Evolutionary conservation across 2,797 vertebrate species (phyloP).

Genomic region (Sciurus carolinensis): DNA sequence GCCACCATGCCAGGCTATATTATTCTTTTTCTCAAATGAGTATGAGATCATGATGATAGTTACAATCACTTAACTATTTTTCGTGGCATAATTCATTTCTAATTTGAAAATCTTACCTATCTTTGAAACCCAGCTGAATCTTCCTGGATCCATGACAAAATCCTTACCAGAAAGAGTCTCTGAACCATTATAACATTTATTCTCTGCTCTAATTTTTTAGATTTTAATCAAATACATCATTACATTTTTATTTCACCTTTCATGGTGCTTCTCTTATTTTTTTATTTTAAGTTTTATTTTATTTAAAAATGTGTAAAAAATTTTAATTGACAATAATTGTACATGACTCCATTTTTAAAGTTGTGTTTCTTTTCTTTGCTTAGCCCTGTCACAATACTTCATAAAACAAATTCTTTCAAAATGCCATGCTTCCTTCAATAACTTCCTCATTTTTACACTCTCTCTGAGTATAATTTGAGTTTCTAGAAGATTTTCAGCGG

Average conservation of each 20-base stretch:
- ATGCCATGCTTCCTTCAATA: not conserved
- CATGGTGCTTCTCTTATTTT: not conserved
- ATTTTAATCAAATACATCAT: not conserved
- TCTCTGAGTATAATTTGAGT: not conserved
- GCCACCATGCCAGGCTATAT: not conserved
- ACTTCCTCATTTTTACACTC: conserved; percentile 5
- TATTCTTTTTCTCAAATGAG: not conserved
- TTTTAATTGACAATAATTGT: not conserved
- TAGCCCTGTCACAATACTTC: not conserved
- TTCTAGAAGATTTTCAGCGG: not conserved
- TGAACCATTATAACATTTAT: not conserved
- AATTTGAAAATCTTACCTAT: conserved; percentile 15
- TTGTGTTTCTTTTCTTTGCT: not conserved
- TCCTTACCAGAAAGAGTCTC: not conserved
- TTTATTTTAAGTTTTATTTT: not conserved
- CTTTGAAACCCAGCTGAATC: not conserved
- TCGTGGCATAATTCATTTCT: not conserved
- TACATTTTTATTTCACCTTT: conserved; percentile 18
- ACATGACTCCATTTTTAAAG: not conserved
- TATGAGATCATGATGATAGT: not conserved
- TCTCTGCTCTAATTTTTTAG: conserved; percentile 14
- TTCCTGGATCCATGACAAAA: not conserved
- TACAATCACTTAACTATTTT: conserved; percentile 33
- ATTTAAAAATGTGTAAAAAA: not conserved
- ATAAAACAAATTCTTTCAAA: not conserved